Conservation (phyloP, 2,113 vertebrate genomes). For the Gallinago undulata region DNA sequence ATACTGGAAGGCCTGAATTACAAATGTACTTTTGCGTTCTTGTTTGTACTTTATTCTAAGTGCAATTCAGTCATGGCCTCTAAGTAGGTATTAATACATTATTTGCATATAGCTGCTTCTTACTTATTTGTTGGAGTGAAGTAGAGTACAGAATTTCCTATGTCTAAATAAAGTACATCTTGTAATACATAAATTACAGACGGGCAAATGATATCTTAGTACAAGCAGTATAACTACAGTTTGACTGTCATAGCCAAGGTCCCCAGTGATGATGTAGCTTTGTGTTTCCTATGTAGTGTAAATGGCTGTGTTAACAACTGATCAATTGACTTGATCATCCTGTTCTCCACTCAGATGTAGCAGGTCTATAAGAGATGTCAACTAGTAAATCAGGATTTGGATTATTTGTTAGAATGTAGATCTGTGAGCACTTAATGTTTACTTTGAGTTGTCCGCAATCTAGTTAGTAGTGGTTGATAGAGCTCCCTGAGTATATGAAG, state of each 20-base stretch:
- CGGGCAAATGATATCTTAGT: not conserved
- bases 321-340: not conserved
- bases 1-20: not conserved
- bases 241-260: not conserved
- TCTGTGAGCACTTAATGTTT: not conserved
- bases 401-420: not conserved
- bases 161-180: not conserved
- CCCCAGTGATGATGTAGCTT: not conserved
- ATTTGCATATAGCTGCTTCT: not conserved
- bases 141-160: not conserved
- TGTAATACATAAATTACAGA: not conserved
- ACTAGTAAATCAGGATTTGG: not conserved
- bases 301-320: not conserved
- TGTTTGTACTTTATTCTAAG: not conserved
- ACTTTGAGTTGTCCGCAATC: not conserved
- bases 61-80: not conserved
- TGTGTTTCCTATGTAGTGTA: fast-evolving
- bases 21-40: not conserved
- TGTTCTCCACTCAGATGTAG: not conserved
- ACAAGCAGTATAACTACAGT: not conserved
- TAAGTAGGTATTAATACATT: not conserved
- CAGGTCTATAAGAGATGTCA: not conserved
- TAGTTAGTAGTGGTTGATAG: not conserved
- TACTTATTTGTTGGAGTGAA: not conserved
- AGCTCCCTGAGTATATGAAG: not conserved